A percentile compares a stretch with the other conserved stretches of the same genome.
Evolutionary conservation across 2,888 invertebrate genomes (phyloP).

Genomic region (Meganola albula): DNA sequence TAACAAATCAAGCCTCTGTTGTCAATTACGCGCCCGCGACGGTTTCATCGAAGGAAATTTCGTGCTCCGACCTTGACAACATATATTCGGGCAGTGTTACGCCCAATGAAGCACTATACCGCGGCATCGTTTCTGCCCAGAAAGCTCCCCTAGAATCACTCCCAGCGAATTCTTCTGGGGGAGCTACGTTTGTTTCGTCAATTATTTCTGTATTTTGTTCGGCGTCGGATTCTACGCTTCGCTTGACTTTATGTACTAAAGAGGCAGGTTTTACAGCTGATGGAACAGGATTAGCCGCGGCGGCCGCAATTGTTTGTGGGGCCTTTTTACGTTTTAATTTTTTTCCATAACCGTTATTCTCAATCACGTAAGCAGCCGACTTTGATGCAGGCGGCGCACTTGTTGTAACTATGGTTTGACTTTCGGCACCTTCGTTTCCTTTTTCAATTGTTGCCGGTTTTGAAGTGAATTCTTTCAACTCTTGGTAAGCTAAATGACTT

Average conservation of each 20-base stretch:
- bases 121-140: constrained; percentile 81
- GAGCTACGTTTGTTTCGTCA: constrained; percentile 60
- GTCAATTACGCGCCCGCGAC: constrained; percentile 63
- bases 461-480: constrained; percentile 79
- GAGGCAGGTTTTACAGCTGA: constrained; percentile 30
- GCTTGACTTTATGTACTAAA: constrained; percentile 41
- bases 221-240: constrained; percentile 52
- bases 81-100: constrained; percentile 82
- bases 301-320: constrained; percentile 36
- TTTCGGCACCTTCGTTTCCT: constrained; percentile 57
- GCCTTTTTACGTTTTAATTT: constrained; percentile 66
- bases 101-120: constrained; percentile 80
- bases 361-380: constrained; percentile 61
- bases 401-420: constrained; percentile 60
- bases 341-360: constrained; percentile 53
- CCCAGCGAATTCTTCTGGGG: constrained; percentile 73
- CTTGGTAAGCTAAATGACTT: constrained; percentile 81
- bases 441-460: constrained; percentile 56
- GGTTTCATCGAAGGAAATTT: constrained; percentile 80
- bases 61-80: constrained; percentile 82
- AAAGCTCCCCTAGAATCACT: constrained; percentile 79
- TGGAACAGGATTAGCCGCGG: constrained; percentile 42
- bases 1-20: constrained; percentile 43
- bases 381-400: constrained; percentile 49
- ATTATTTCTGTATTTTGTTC: constrained; percentile 48